Evolutionary conservation across 2,113 vertebrate species (phyloP).

Genomic region (Falco punctatus): DNA sequence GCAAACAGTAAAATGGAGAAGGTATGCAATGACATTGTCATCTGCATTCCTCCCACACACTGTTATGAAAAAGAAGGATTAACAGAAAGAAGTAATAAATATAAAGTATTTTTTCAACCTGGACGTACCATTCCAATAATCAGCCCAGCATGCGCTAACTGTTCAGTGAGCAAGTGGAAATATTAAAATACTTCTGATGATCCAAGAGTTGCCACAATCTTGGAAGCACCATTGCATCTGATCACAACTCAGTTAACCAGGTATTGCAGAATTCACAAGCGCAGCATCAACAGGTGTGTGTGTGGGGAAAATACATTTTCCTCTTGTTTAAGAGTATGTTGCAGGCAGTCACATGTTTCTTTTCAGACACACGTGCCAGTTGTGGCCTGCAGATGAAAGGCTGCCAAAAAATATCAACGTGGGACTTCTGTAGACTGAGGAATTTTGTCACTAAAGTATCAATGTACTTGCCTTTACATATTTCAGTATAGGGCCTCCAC

Average conservation of each 20-base stretch:
- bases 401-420: neutral
- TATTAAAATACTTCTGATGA: neutral
- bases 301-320: neutral
- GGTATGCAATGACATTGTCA: neutral
- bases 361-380: neutral
- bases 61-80: neutral
- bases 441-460: neutral
- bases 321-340: neutral
- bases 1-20: neutral
- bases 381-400: neutral
- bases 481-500: neutral
- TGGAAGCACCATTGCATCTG: accelerated
- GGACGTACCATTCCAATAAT: neutral
- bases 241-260: neutral
- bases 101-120: neutral
- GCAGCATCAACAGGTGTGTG: accelerated
- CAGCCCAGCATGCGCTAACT: neutral
- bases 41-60: neutral
- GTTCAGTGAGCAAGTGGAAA: neutral
- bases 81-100: neutral
- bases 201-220: neutral
- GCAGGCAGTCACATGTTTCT: neutral
- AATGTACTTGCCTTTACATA: neutral
- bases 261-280: neutral
- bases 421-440: neutral